Conservation (phyloP, 2,113 vertebrate species). For the Myiagra hebetior region DNA sequence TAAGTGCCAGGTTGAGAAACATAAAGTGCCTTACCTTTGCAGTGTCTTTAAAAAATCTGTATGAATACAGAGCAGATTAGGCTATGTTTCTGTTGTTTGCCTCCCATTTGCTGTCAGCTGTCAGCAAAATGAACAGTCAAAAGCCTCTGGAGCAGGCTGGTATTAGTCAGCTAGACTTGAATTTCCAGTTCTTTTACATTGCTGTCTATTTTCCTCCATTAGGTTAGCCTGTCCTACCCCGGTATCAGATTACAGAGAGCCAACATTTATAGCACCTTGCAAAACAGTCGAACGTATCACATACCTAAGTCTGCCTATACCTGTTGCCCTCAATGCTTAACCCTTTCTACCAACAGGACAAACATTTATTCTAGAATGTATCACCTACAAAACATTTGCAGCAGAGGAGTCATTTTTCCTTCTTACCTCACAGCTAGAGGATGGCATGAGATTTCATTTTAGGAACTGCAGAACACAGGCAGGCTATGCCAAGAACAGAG, state of each 20-base stretch:
- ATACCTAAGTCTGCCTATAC: slow-evolving; percentile 75
- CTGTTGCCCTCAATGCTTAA: slow-evolving; percentile 68
- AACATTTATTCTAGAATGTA: not conserved
- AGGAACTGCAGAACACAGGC: accelerated
- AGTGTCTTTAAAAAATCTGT: not conserved
- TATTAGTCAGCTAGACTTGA: slow-evolving; percentile 78
- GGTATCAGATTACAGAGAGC: slow-evolving; percentile 72
- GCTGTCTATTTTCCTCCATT: slow-evolving; percentile 68
- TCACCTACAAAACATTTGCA: not conserved
- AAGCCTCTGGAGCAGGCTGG: slow-evolving; percentile 43
- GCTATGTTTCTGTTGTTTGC: not conserved
- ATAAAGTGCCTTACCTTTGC: slow-evolving; percentile 34
- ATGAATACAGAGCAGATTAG: not conserved
- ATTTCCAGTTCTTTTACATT: slow-evolving; percentile 84
- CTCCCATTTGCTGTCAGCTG: slow-evolving; percentile 64
- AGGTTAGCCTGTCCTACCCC: slow-evolving; percentile 57
- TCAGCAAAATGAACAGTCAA: slow-evolving; percentile 57
- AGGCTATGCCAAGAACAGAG: accelerated
- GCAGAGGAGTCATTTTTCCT: not conserved
- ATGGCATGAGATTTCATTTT: accelerated
- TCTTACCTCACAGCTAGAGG: not conserved
- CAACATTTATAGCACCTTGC: slow-evolving; percentile 72
- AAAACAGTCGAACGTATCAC: slow-evolving; percentile 70
- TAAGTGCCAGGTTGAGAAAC: not conserved
- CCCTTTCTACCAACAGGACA: not conserved